phyloP scores from a whole-genome alignment of 1,140 invertebrate species.

The Cydia pomonella region DNA sequence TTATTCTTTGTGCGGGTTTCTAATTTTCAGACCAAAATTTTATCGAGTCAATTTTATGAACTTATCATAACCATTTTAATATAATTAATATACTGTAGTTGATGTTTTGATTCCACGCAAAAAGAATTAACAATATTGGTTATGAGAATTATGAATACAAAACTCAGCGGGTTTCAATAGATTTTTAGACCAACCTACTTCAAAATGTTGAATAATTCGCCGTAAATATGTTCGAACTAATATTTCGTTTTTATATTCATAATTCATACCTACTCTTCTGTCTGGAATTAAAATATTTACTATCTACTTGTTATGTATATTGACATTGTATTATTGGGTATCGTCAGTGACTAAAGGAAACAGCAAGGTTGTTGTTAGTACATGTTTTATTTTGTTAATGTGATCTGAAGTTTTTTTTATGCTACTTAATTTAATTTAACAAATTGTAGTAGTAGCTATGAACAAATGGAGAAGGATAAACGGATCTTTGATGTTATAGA shows the following conservation, averaged over 20 bases:
- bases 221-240: neutral
- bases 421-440: constrained; percentile 45
- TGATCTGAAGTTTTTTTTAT: constrained; percentile 67
- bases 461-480: constrained; percentile 38
- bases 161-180: neutral
- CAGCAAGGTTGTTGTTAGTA: constrained; percentile 63
- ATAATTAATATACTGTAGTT: constrained; percentile 26
- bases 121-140: neutral
- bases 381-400: constrained; percentile 72
- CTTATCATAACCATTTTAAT: constrained; percentile 58
- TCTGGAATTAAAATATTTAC: constrained; percentile 2
- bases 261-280: neutral
- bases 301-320: constrained; percentile 64
- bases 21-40: constrained; percentile 63
- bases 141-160: neutral
- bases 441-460: constrained; percentile 44
- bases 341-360: constrained; percentile 54
- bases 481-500: constrained; percentile 29
- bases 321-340: constrained; percentile 60
- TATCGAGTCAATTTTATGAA: constrained; percentile 67
- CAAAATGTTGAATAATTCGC: neutral
- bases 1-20: constrained; percentile 44
- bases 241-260: neutral
- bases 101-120: constrained; percentile 15
- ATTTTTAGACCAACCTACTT: neutral